Base-by-base conservation (phyloP, 2,888 invertebrate genomes). In the Bedellia somnulentella region DNA sequence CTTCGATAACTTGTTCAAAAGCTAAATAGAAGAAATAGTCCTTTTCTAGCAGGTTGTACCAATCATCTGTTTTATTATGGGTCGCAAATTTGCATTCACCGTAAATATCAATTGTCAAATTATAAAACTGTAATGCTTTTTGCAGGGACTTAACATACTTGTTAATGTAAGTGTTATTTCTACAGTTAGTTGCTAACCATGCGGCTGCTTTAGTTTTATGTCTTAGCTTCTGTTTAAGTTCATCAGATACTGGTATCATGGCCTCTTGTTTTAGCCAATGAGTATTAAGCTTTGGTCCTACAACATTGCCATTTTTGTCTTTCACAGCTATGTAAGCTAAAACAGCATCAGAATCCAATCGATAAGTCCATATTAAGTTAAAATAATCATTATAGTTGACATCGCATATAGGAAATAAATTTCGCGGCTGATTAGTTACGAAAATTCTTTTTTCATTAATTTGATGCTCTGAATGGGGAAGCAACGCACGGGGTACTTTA, bases 151-250 rank as follows among this genome's bases (percentile, higher is more conserved):
- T 21, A 3, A 38, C 49, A 27, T 46, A 47, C 2, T 15, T n/a
- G 15, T 52, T 47, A 23, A 60, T 43, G 3, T 36, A 33, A 28
- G 49, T 52, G 21, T 24, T 39, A 0, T 53, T 36, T 1, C 29
- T 13, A 29, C 61, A 61, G 16, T 60, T 52, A 3, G 62, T 62
- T 1, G 56, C 57, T 24, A 62, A 49, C 63, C 62, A 62, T 3
- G 61, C 60, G 1, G 52, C 62, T 3, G 56, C 49, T 34, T 43
- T 51, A 0, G 33, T 49, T 34, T 63, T 63, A 4, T 34, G 34
- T 5, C 32, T 44, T 10, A 62, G 31, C 15, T 45, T 47, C 2
- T 37, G 14, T 31, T 41, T 55, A 0, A 59, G 34, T 9, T 46
- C 41, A 4, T 47, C 32, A 30, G 41, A 39, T 3, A 52, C 38